Evolutionary conservation across 1,140 invertebrate species (phyloP).

Genomic region (Eupeodes corollae): DNA sequence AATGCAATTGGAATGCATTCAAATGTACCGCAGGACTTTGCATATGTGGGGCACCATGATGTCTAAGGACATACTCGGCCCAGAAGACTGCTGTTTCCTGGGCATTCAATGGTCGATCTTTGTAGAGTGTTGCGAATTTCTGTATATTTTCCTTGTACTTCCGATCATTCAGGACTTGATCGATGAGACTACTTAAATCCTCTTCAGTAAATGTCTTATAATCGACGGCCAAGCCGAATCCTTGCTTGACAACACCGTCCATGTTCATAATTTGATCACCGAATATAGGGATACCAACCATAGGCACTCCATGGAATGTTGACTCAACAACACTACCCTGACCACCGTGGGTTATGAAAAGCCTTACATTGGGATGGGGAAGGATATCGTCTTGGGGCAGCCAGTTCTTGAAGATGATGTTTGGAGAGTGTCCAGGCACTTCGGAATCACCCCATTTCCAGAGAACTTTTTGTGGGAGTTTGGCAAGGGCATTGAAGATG

Average conservation of each 20-base stretch:
- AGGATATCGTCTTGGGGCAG: conserved; percentile 51
- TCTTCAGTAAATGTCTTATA: too few relatives aligned
- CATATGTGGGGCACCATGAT: conserved; percentile 28
- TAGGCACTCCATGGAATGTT: conserved; percentile 50
- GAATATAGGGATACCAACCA: conserved; percentile 54
- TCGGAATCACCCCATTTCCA: conserved; percentile 41
- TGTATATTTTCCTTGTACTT: too few relatives aligned
- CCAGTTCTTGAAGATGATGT: conserved; percentile 50
- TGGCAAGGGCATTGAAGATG: conserved; percentile 35
- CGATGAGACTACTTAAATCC: too few relatives aligned
- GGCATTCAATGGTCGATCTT: not conserved
- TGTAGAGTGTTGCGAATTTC: too few relatives aligned
- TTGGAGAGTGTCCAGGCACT: conserved; percentile 36
- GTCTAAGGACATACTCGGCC: conserved; percentile 14
- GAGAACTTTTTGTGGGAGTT: conserved; percentile 39
- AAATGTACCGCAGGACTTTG: conserved; percentile 11
- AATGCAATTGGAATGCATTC: not conserved
- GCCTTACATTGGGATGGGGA: conserved; percentile 49
- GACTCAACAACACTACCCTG: conserved; percentile 53
- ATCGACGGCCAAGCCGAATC: too few relatives aligned
- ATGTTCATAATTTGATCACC: conserved; percentile 45
- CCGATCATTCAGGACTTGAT: too few relatives aligned
- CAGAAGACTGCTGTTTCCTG: conserved; percentile 1
- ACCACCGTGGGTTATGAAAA: conserved; percentile 57
- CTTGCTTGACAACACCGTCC: not conserved